Conservation (phyloP, 2,113 vertebrate species). For the Falco punctatus region DNA sequence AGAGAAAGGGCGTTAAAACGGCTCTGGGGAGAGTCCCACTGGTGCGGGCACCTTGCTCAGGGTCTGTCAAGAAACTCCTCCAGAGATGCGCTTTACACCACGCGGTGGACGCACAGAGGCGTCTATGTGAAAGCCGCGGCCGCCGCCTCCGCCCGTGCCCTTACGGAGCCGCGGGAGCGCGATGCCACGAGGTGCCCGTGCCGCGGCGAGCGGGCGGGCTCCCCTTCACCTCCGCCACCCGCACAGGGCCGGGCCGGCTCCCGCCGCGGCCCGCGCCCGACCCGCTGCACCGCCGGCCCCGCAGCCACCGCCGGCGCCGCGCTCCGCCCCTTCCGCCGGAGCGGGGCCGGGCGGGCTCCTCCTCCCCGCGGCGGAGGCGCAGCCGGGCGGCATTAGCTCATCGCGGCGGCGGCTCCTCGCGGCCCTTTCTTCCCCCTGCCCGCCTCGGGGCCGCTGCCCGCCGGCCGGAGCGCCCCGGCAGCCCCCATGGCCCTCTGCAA, state of each 20-base stretch:
- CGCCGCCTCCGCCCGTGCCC: no score
- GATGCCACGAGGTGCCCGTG: fast-evolving
- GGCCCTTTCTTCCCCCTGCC: slow-evolving; percentile 59
- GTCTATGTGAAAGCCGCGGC: fast-evolving
- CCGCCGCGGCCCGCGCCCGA: no score
- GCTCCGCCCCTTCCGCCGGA: slow-evolving; percentile 39
- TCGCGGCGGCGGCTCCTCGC: slow-evolving; percentile 24
- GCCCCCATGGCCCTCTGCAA: slow-evolving; percentile 93
- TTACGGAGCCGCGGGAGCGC: neutral
- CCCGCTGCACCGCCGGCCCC: no score
- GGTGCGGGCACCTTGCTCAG: neutral
- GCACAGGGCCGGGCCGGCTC: no score
- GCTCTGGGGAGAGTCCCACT: neutral
- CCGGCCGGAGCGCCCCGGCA: neutral
- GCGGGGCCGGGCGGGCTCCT: slow-evolving; percentile 18
- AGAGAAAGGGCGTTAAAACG: no score
- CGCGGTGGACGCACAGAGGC: no score
- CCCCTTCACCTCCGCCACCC: no score
- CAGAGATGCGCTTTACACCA: no score
- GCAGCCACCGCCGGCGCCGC: neutral
- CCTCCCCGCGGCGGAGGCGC: neutral
- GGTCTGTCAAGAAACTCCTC: neutral
- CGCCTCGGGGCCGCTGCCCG: neutral
- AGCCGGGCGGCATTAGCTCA: slow-evolving; percentile 58
- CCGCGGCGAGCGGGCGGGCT: no score